Evolutionary conservation across 1,140 invertebrate species (phyloP), one percentile per base, ranked within the genome.

Genomic region (Campoletis sonorensis): DNA sequence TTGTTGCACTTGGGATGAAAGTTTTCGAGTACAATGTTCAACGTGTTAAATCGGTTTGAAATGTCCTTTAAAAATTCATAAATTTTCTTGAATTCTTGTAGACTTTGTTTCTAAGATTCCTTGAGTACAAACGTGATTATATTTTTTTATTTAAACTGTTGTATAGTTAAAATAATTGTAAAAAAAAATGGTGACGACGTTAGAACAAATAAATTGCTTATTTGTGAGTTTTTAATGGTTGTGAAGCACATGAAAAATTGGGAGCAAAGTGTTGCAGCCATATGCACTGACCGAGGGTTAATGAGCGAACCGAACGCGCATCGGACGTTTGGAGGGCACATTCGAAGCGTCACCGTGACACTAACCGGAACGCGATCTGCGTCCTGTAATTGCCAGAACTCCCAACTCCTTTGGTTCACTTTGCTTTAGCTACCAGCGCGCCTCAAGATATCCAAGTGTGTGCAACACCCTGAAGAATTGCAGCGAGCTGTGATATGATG

Each of bases 241-340:
- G 5, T 4, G 13, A 45, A 45, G 11, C 7, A 45, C 13, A 45
- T 11, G 11, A 45, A 13, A 45, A 45, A 51, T 49, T 11, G 49
- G 33, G 49, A 16, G 45, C 45, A 40, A 45, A 33, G n/a, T n/a
- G n/a, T 26, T 16, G 33, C n/a, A 37, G 21, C 15, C 54, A 21
- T 13, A 58, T 23, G 54, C 18, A 58, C 54, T 23, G 54, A 68
- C 11, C 79, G 81, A 84, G 84, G 85, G 88, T 84, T 86, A 88
- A 90, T 85, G 87, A 90, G 87, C 86, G 88, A 85, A 81, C 84
- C 84, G 83, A 86, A 84, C 78, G 84, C 84, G 64, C 54, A 83
- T 87, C 87, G 88, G 88, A 83, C 88, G 87, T 90, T 90, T 89
- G 87, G 87, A 88, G 89, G 88, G 88, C 88, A 88, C 85, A 88